phyloP scores from a whole-genome alignment of 1,140 invertebrate species.

The Lysiphlebus fabarum region DNA sequence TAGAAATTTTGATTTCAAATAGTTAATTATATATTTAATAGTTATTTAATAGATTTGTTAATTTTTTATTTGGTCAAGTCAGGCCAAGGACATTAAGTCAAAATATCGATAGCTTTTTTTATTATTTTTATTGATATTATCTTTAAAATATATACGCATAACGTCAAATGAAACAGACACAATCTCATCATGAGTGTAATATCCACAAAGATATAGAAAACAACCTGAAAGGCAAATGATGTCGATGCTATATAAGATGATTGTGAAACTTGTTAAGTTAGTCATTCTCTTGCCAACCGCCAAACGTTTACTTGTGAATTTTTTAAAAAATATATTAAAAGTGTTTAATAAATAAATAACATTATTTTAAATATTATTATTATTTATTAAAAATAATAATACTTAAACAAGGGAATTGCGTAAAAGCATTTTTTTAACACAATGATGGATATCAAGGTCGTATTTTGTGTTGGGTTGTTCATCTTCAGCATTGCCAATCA shows the following conservation, averaged over 20 bases:
- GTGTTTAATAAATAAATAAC: slow-evolving; percentile 7
- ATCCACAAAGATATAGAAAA: slow-evolving; percentile 18
- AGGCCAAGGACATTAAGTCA: too few species aligned
- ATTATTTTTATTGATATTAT: too few species aligned
- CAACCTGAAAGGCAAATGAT: slow-evolving; percentile 21
- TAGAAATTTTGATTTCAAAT: too few species aligned
- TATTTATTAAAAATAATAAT: too few species aligned
- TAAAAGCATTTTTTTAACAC: background rate
- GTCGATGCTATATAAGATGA: slow-evolving; percentile 51
- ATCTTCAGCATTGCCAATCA: slow-evolving; percentile 6
- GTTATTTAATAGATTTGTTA: too few species aligned
- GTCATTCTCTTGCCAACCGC: slow-evolving; percentile 45
- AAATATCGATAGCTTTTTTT: too few species aligned
- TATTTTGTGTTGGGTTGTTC: slow-evolving; percentile 16
- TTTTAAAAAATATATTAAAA: background rate
- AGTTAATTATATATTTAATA: too few species aligned
- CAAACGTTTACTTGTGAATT: slow-evolving; percentile 23
- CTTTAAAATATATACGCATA: too few species aligned
- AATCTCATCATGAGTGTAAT: background rate
- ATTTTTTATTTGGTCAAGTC: too few species aligned
- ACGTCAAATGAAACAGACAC: too few species aligned
- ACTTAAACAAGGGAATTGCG: too few species aligned
- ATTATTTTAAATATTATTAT: background rate
- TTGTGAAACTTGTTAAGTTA: slow-evolving; percentile 35
- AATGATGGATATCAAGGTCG: slow-evolving; percentile 22